Conservation (phyloP, 2,113 vertebrate genomes). For the Pterocles orientalis region DNA sequence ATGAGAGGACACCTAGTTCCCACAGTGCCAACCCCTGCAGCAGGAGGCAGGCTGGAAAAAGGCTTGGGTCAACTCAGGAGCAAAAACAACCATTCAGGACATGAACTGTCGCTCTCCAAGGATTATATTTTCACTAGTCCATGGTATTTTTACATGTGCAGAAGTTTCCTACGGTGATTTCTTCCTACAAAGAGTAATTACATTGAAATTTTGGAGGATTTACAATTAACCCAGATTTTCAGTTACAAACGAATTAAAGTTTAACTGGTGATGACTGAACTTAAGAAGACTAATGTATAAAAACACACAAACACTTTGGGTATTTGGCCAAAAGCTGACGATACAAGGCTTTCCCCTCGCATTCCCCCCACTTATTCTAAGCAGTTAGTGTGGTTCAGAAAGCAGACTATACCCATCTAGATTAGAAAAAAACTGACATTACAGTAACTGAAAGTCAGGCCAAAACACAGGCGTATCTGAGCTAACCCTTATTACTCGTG, state of each 20-base stretch:
- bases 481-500: neutral
- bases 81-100: neutral
- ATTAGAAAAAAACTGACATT: neutral
- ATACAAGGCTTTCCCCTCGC: accelerated
- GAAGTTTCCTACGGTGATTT: neutral
- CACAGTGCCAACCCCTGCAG: neutral
- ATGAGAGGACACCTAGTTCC: neutral
- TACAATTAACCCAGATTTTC: neutral
- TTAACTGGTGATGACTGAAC: neutral
- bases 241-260: neutral
- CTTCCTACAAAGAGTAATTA: neutral
- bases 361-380: neutral
- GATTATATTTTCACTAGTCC: neutral
- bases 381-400: neutral
- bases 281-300: neutral
- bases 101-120: neutral
- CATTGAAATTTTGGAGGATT: neutral
- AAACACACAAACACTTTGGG: neutral
- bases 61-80: neutral
- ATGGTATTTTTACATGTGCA: neutral
- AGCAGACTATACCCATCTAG: neutral
- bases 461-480: neutral
- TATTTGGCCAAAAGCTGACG: neutral
- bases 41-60: neutral
- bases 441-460: neutral